Evolutionary conservation across 2,888 invertebrate species (phyloP).

Genomic region (Trissonchulus latispiculum): DNA sequence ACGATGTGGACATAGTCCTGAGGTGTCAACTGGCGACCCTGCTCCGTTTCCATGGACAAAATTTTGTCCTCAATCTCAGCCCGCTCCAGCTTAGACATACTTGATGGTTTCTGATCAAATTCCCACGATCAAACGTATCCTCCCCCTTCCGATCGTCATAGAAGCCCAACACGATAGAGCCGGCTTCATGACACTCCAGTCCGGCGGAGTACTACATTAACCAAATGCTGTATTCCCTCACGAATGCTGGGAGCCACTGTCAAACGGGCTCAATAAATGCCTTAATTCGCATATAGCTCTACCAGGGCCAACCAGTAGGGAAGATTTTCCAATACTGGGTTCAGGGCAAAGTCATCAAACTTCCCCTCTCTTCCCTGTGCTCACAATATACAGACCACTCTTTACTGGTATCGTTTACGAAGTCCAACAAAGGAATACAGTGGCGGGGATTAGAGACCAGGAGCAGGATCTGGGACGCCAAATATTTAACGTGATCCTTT

Average conservation of each 20-base stretch:
- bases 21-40: constrained; percentile 26
- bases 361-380: constrained; percentile 57
- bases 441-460: constrained; percentile 82
- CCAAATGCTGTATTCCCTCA: constrained; percentile 80
- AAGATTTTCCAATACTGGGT: constrained; percentile 65
- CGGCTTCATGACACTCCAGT: constrained; percentile 95
- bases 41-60: background rate
- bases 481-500: constrained; percentile 96
- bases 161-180: constrained; percentile 94
- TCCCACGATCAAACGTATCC: constrained; percentile 60
- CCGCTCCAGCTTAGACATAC: constrained; percentile 41
- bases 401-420: constrained; percentile 97
- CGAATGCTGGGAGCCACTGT: constrained; percentile 73
- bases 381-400: constrained; percentile 69
- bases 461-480: constrained; percentile 91
- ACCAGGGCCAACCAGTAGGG: constrained; percentile 84
- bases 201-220: constrained; percentile 48
- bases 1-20: constrained; percentile 72
- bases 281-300: constrained; percentile 69
- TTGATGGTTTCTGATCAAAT: constrained; percentile 11
- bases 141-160: constrained; percentile 62
- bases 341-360: constrained; percentile 51
- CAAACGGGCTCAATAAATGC: constrained; percentile 91
- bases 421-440: constrained; percentile 80
- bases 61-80: constrained; percentile 28